Base-by-base conservation (phyloP, 2,888 invertebrate species). In the Liodrosophila aerea region DNA sequence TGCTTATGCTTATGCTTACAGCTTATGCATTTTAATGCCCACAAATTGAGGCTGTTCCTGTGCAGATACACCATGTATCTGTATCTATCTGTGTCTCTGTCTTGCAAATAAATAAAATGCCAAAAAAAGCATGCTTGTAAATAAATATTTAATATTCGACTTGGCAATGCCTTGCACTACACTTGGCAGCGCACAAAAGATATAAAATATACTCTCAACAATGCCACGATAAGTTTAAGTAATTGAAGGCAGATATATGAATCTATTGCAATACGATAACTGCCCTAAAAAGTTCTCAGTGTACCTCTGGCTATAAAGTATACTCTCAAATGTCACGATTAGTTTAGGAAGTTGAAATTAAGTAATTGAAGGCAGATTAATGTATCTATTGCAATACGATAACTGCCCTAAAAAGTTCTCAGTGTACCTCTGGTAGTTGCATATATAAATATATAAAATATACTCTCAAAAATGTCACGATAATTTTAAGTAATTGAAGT, bases 11-110 rank as follows among this genome's bases (percentile, higher is more conserved):
- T 22, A 22, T 22, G 22, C 22, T 74, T 69, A 72, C 65, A 69
- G 75, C 73, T 75, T 78, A 57, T 80, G 78, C 78, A 80, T 84
- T 80, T 85, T 80, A 80, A 80, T 80, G 82, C 69, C 62, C 82
- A 65, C 78, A 77, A 80, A 77, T 84, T 81, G 82, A 72, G 70
- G 69, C 64, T 39, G 45, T 56, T 33, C 69, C 59, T 51, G 59
- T 36, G 39, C 31, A 52, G 39, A 34, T 33, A 11, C 18, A 49
- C 27, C 40, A n/a, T 44, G 15, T 31, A 11, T 39, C 18, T 33
- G 4, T 31, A 4, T 36, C 7, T n/a, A n/a, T 34, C 8, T 5
- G 7, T 16, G 16, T 7, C 8, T 18, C 15, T 11, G 31, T 37
- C 27, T 15, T 4, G 40, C 0, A 13, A 7, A 75, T 75, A 73